Evolutionary conservation across 2,797 vertebrate genomes (phyloP).

Genomic region (Chaenodraco wilsoni): DNA sequence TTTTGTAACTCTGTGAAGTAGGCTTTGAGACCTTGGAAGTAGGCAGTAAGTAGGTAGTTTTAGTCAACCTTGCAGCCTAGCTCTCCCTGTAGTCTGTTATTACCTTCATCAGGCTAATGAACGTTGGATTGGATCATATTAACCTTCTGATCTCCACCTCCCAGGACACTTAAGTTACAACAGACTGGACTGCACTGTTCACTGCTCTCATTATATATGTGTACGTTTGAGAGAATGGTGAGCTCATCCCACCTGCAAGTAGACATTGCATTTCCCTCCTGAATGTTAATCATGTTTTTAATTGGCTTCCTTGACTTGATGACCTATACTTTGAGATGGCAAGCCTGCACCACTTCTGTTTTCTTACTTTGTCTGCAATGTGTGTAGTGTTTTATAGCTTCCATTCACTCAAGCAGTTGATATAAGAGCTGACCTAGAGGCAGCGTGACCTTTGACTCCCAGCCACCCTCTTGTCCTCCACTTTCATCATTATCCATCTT

Average conservation of each 20-base stretch:
- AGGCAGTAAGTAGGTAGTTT: slow-evolving; percentile 48
- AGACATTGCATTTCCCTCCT: slow-evolving; percentile 68
- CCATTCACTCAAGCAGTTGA: slow-evolving; percentile 4
- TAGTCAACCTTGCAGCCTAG: slow-evolving; percentile 48
- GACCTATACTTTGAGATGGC: slow-evolving; percentile 71
- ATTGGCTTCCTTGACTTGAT: slow-evolving; percentile 76
- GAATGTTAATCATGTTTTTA: slow-evolving; percentile 84
- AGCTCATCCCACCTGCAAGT: slow-evolving; percentile 52
- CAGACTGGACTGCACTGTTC: slow-evolving; percentile 59
- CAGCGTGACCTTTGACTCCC: slow-evolving; percentile 35
- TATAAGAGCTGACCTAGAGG: slow-evolving; percentile 14
- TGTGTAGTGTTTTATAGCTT: slow-evolving; percentile 8
- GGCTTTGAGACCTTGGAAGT: slow-evolving; percentile 30
- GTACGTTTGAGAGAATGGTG: slow-evolving; percentile 19
- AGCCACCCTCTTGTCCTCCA: slow-evolving; percentile 30
- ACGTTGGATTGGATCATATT: slow-evolving; percentile 79
- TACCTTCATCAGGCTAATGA: slow-evolving; percentile 79
- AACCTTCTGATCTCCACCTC: slow-evolving; percentile 77
- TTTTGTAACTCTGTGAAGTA: slow-evolving; percentile 24
- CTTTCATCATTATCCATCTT: slow-evolving; percentile 49
- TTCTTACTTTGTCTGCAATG: slow-evolving; percentile 12
- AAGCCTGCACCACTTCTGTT: slow-evolving; percentile 49
- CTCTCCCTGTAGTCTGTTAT: slow-evolving; percentile 67
- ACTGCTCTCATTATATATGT: slow-evolving; percentile 43
- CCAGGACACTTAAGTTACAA: slow-evolving; percentile 69